A percentile compares a stretch with the other conserved stretches of the same genome.
Conservation (phyloP, 2,888 invertebrate genomes). For the Pristionchus mayeri region DNA sequence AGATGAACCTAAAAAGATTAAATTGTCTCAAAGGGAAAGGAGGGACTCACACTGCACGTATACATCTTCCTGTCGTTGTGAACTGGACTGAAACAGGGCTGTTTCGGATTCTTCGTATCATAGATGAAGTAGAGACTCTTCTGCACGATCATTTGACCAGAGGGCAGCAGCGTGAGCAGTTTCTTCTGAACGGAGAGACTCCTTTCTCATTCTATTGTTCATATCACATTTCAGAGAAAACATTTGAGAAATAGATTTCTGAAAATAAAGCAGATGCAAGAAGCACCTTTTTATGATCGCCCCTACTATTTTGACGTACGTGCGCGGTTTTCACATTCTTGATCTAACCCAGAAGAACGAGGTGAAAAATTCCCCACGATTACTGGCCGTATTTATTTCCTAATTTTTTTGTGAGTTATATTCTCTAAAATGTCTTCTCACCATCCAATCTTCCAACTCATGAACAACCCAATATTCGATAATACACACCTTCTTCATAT, state of each 20-base stretch:
- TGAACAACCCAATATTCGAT: neutral
- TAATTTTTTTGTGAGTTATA: too few species aligned
- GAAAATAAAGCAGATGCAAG: too few species aligned
- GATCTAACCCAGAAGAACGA: too few species aligned
- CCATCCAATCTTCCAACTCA: neutral
- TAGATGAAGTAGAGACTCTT: constrained; percentile 44
- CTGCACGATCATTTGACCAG: neutral
- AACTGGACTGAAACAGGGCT: constrained; percentile 21
- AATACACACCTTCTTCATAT: constrained; percentile 51
- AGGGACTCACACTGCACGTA: neutral
- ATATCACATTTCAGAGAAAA: too few species aligned
- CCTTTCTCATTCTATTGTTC: too few species aligned
- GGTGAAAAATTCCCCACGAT: too few species aligned
- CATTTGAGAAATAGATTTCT: too few species aligned
- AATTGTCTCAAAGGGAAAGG: neutral
- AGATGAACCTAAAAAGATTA: constrained; percentile 37
- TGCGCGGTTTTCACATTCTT: too few species aligned
- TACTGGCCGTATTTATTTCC: too few species aligned
- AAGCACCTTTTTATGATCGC: too few species aligned
- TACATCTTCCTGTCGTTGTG: neutral
- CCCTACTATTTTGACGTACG: too few species aligned
- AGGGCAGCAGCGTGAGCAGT: neutral
- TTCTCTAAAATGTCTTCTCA: too few species aligned
- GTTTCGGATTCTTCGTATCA: constrained; percentile 18
- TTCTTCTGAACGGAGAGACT: constrained; percentile 6